Base-by-base conservation (phyloP, 2,113 vertebrate species). In the Thymallus thymallus region DNA sequence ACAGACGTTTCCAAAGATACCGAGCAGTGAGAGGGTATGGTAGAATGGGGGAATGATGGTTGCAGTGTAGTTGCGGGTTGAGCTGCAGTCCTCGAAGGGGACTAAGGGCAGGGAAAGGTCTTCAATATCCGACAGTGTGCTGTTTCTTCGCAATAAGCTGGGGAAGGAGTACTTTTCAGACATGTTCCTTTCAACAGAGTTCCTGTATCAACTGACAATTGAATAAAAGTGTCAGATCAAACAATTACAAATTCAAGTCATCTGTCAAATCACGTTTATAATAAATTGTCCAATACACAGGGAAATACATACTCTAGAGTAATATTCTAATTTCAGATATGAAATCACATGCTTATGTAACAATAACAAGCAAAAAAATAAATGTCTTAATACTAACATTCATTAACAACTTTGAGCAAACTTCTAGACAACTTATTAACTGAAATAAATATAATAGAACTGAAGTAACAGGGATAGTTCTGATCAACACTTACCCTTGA, bases 1-100 rank as follows among this genome's bases (percentile, higher is more conserved):
- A 68, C 75, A 69, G n/a, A 84, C 68, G 69, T 86, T 82, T 16
- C 79, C 82, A n/a, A 76, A 22, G 12, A 69, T 70, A 45, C 82
- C 84, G 32, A 86, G 29, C 16, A 80, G 29, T 16, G 76, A 64
- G 26, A 86, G 68, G 14, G 64, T 68, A 51, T 72, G 67, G 69
- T 72, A 80, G 70, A 86, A 7, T 5, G 62, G 20, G 18, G 80
- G 77, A 20, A 84, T 74, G 48, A 78, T 20, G 7, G 29, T 20
- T 3, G 55, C 16, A 2, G 68, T 65, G n/a, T 69, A 72, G 45
- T 30, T 72, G 24, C 69, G 68, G 51, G 72, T 70, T 45, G 26
- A 56, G 23, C 71, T 48, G 48, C 84, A 85, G 56, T 74, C 65
- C 3, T 79, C 58, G 16, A 51, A 69, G 18, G 81, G 58, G 30